Percentiles rank a stretch among this genome's conserved stretches.
Evolutionary conservation across 2,888 invertebrate species (phyloP).

Genomic region (Harmothoe impar): DNA sequence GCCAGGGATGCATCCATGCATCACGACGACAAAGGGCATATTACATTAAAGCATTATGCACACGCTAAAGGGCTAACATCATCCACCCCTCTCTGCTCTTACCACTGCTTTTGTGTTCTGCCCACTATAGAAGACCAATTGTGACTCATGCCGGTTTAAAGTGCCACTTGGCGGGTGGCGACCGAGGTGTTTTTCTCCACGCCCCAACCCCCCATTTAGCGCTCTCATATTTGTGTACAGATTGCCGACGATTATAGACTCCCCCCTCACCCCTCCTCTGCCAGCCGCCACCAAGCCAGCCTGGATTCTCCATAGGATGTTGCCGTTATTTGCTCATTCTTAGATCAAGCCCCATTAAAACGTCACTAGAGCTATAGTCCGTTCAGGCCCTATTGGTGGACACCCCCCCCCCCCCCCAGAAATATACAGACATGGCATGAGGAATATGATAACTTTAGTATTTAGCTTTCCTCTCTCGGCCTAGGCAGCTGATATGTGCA

Average conservation of each 20-base stretch:
- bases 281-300: not conserved
- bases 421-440: no score
- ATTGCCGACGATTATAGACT: slow-evolving; percentile 5
- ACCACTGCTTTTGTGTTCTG: slow-evolving; percentile 1
- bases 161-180: not conserved
- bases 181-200: not conserved
- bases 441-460: no score
- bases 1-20: no score
- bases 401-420: no score
- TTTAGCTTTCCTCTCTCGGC: no score
- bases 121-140: not conserved
- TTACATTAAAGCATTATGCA: no score
- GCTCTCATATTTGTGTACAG: slow-evolving; percentile 15
- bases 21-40: no score
- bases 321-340: slow-evolving; percentile 11
- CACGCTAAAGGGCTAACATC: no score
- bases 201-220: not conserved
- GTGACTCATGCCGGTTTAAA: not conserved
- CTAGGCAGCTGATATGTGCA: no score
- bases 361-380: not conserved
- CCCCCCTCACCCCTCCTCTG: not conserved
- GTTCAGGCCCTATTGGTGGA: not conserved
- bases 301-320: not conserved
- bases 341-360: slow-evolving; percentile 18
- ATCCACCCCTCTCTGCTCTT: not conserved